A percentile compares a stretch with the other conserved stretches of the same genome.
phyloP scores from a whole-genome alignment of 2,888 invertebrate species.

The Dinocampus coccinellae region DNA sequence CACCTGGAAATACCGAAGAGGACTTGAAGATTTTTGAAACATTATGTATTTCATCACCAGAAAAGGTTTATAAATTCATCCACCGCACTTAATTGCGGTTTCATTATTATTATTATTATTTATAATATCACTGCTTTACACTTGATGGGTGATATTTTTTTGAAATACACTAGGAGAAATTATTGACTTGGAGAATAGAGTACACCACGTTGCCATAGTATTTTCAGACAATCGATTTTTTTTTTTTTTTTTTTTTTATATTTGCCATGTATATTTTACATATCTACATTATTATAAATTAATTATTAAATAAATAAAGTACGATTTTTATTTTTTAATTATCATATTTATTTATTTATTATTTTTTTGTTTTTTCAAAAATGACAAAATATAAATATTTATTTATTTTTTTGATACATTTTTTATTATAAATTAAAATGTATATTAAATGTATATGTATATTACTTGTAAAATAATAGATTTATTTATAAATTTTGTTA shows the following conservation, averaged over 20 bases:
- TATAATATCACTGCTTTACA: neutral
- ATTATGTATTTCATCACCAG: constrained; percentile 74
- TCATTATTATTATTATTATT: constrained; percentile 25
- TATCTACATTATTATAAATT: neutral
- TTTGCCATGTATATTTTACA: neutral
- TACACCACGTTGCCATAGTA: constrained; percentile 61
- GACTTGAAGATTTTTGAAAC: constrained; percentile 83
- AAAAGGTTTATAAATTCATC: constrained; percentile 68
- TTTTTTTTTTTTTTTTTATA: constrained; percentile 32
- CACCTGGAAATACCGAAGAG: constrained; percentile 73
- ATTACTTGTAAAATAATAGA: neutral
- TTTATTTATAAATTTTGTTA: constrained; percentile 30
- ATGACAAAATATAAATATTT: too few relatives aligned
- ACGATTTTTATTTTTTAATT: too few relatives aligned
- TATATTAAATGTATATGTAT: neutral
- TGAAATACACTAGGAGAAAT: constrained; percentile 34
- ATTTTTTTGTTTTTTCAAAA: too few relatives aligned
- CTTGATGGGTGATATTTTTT: constrained; percentile 26
- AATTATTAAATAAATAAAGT: too few relatives aligned
- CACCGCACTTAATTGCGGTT: neutral
- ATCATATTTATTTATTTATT: too few relatives aligned
- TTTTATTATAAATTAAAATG: too few relatives aligned
- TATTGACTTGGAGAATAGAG: constrained; percentile 56
- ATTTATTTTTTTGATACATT: too few relatives aligned
- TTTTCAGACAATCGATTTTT: constrained; percentile 58